These are phyloP conservation scores for Lordiphosa andalusiaca DNA, from an alignment of 2,888 invertebrate genomes.

Conservation along the genomic window DNA sequence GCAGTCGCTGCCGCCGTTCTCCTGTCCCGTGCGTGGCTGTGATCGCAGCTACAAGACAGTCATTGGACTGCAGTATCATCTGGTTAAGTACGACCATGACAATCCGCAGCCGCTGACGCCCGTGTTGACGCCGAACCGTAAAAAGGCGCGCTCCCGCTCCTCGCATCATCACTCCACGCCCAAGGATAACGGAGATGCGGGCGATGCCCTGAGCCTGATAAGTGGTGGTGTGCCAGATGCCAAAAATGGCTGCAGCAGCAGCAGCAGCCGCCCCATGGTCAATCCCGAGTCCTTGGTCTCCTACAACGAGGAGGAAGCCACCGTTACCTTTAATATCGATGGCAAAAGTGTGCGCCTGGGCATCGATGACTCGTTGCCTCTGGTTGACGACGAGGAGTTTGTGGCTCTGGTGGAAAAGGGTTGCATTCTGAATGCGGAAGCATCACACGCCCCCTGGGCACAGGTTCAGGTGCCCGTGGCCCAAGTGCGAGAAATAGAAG, in stretches of 20 bases:
- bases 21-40: conserved; percentile 92
- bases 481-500: conserved; percentile 85
- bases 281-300: conserved; percentile 82
- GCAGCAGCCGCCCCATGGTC: conserved; percentile 28
- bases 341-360: conserved; percentile 86
- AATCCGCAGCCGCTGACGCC: conserved; percentile 86
- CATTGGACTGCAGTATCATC: conserved; percentile 91
- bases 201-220: conserved; percentile 22
- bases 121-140: conserved; percentile 83
- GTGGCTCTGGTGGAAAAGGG: conserved; percentile 74
- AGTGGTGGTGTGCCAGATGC: conserved; percentile 30
- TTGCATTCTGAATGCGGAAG: conserved; percentile 76
- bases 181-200: conserved; percentile 73
- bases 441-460: conserved; percentile 79
- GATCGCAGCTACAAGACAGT: conserved; percentile 92
- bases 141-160: conserved; percentile 83
- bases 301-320: conserved; percentile 91
- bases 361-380: conserved; percentile 85
- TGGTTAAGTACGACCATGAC: conserved; percentile 92
- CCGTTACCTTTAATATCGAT: conserved; percentile 93
- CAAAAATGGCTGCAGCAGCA: conserved; percentile 41
- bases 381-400: conserved; percentile 86
- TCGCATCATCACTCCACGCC: conserved; percentile 82
- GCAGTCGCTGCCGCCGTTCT: conserved; percentile 88
- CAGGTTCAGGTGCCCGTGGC: conserved; percentile 86